These are phyloP conservation scores for Chamaea fasciata DNA, from an alignment of 2,113 vertebrate genomes.

Conservation along the genomic window DNA sequence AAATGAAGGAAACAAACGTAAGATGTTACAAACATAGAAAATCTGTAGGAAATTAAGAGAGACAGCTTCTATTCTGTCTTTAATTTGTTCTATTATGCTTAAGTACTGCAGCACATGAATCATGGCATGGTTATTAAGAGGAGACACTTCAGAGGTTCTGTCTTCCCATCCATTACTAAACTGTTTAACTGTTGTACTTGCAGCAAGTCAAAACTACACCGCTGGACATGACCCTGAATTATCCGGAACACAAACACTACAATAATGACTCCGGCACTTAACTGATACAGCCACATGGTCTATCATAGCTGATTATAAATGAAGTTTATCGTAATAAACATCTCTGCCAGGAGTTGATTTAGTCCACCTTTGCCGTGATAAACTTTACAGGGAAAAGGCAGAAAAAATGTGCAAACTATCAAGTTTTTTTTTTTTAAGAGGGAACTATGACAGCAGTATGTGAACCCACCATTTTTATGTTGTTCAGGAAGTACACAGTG, in stretches of 20 bases:
- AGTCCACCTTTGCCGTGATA: background rate
- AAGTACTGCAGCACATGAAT: background rate
- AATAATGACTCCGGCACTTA: background rate
- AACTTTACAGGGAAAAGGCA: background rate
- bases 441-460: background rate
- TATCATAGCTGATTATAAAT: background rate
- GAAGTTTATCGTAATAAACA: background rate
- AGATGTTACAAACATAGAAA: background rate
- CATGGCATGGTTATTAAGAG: background rate
- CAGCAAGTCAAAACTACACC: background rate
- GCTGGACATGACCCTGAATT: background rate
- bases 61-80: slow-evolving; percentile 2
- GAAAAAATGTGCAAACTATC: background rate
- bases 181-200: background rate
- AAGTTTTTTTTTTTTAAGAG: background rate
- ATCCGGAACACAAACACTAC: background rate
- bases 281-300: background rate
- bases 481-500: background rate
- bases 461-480: background rate
- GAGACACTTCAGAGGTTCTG: background rate
- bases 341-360: background rate
- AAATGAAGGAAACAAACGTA: background rate
- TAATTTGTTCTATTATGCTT: background rate
- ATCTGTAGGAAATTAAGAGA: background rate
- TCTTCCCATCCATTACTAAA: background rate